These are phyloP conservation scores for Sycophaga agraensis DNA, from an alignment of 1,140 invertebrate species.

Conservation along the genomic window DNA sequence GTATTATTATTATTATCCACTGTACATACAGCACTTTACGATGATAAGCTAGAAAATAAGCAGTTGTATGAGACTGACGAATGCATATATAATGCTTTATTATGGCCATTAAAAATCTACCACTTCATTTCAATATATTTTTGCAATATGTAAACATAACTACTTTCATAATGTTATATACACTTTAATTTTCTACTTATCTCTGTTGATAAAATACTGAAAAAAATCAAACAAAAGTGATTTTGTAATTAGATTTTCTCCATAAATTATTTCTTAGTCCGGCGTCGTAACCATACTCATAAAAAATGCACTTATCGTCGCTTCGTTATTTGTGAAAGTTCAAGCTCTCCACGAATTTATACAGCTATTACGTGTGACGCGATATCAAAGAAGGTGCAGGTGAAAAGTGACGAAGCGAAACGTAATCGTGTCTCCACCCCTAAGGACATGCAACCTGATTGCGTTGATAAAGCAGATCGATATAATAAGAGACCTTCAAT, in stretches of 20 bases:
- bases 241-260: constrained; percentile 9
- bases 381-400: not conserved
- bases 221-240: too few relatives aligned
- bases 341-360: not conserved
- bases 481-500: constrained; percentile 18
- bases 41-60: too few relatives aligned
- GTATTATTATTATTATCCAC: too few relatives aligned
- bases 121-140: too few relatives aligned
- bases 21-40: too few relatives aligned
- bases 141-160: too few relatives aligned
- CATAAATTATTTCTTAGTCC: constrained; percentile 6
- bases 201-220: too few relatives aligned
- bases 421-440: constrained; percentile 13
- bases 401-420: constrained; percentile 19
- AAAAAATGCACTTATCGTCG: constrained; percentile 21
- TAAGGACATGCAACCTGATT: constrained; percentile 11
- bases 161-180: too few relatives aligned
- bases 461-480: constrained; percentile 8
- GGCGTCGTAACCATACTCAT: not conserved
- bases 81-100: too few relatives aligned
- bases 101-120: too few relatives aligned
- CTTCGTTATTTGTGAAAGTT: constrained; percentile 24
- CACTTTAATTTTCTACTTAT: too few relatives aligned
- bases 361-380: not conserved
- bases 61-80: too few relatives aligned